Evolutionary conservation across 2,888 invertebrate species (phyloP).

Genomic region (Apodemia mormo): DNA sequence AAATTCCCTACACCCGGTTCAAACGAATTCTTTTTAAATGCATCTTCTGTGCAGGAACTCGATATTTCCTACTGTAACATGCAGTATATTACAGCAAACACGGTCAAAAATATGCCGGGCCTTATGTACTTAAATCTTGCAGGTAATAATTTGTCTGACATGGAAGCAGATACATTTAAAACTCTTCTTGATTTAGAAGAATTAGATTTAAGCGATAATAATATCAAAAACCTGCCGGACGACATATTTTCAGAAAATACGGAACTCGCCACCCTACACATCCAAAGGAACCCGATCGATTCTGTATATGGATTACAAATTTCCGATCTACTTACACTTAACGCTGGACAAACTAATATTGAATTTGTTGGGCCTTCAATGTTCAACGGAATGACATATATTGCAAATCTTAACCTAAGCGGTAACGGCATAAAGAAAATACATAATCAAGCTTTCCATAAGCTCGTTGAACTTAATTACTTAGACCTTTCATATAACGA

Average conservation of each 20-base stretch:
- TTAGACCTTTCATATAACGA: conserved; percentile 89
- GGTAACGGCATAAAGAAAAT: conserved; percentile 86
- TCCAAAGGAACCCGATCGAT: conserved; percentile 86
- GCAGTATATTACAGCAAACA: conserved; percentile 82
- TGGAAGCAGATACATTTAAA: conserved; percentile 83
- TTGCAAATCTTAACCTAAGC: conserved; percentile 85
- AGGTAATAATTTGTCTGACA: conserved; percentile 84
- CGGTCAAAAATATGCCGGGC: conserved; percentile 84
- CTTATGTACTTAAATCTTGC: conserved; percentile 86
- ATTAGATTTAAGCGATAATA: conserved; percentile 87
- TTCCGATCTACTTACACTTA: conserved; percentile 84
- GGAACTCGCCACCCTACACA: conserved; percentile 85
- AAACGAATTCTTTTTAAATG: conserved; percentile 78
- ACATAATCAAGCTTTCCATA: conserved; percentile 85
- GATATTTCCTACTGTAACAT: conserved; percentile 87
- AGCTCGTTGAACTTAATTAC: conserved; percentile 84
- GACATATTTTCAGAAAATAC: conserved; percentile 85
- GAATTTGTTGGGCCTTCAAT: conserved; percentile 84
- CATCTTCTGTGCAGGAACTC: conserved; percentile 85
- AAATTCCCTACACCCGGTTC: conserved; percentile 67
- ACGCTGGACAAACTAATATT: conserved; percentile 86
- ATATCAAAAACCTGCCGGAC: conserved; percentile 82
- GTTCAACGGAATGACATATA: conserved; percentile 83
- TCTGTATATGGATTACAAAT: conserved; percentile 83
- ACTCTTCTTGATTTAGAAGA: conserved; percentile 85